Evolutionary conservation across 2,113 vertebrate species (phyloP), one percentile per base, ranked within the genome.

Genomic region (Procavia capensis): DNA sequence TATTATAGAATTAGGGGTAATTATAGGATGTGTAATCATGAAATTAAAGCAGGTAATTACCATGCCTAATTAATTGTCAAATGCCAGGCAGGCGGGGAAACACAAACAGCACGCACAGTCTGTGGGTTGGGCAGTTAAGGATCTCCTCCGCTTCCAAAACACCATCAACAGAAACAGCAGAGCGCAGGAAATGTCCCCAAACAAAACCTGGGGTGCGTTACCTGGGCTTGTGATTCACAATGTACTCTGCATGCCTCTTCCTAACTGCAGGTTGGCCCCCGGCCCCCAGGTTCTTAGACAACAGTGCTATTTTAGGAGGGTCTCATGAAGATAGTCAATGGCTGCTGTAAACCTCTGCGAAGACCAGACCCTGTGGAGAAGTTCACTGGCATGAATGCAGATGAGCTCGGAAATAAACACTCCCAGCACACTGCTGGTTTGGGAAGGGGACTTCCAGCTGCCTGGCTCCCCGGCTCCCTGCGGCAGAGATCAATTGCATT

Each of bases 41-140:
- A 90, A 98, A 97, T 97, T 97, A 98, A 94, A 97, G 93, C 96
- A 98, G 97, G 97, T 97, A 97, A 98, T 97, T 97, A 98, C 72
- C 93, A 95, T 92, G 91, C 90, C 85, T 97, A 97, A 98, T 97
- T 95, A 98, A 97, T 90, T 97, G 95, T 96, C 93, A 85, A 92
- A 97, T 88, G 96, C 91, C 54, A 95, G 87, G 96, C 96, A 93
- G 95, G 66, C 34, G 3, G 61, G 78, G 86, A 88, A 96, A 96
- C 81, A 94, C 75, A 97, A 94, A 96, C 94, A 94, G 34, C 91
- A 94, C 39, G 43, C 29, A 16, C 14, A 50, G 85, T 14, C 83
- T 85, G 90, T 78, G 72, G 64, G 70, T 19, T 9, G 89, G 96
- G 91, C 93, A 85, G 83, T 41, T 36, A 70, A 27, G n/a, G n/a